Evolutionary conservation across 1,140 invertebrate genomes (phyloP).

Genomic region (Eriocheir sinensis): DNA sequence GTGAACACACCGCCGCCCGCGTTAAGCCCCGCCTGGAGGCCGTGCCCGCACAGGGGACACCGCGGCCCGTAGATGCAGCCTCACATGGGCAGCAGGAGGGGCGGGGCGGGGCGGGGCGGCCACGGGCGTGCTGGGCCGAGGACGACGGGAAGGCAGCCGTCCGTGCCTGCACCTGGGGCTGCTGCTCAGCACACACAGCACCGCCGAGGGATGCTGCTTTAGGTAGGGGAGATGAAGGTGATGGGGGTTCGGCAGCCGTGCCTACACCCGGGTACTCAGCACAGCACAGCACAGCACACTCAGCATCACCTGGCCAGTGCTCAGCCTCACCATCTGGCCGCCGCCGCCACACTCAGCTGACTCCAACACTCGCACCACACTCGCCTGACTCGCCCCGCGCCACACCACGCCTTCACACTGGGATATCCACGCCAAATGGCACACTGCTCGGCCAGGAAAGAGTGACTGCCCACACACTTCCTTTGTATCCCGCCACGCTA

Average conservation of each 20-base stretch:
- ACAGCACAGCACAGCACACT: slow-evolving; percentile 60
- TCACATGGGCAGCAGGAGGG: slow-evolving; percentile 51
- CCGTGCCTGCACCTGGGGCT: too few species aligned
- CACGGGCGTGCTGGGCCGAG: too few species aligned
- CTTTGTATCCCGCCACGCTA: slow-evolving; percentile 73
- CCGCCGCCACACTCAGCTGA: neutral
- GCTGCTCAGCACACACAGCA: too few species aligned
- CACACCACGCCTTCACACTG: neutral
- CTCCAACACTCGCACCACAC: slow-evolving; percentile 22
- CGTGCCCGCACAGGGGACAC: neutral
- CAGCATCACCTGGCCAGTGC: neutral
- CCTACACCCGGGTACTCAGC: too few species aligned
- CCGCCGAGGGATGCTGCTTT: too few species aligned
- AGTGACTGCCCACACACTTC: slow-evolving; percentile 64
- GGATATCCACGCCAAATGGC: neutral
- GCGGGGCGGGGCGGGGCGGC: too few species aligned
- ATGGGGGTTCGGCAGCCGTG: too few species aligned
- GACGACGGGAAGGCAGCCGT: too few species aligned
- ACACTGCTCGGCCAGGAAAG: neutral
- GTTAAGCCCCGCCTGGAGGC: neutral
- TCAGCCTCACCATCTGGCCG: neutral
- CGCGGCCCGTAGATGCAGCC: neutral
- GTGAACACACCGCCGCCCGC: slow-evolving; percentile 54
- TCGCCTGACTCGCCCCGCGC: neutral
- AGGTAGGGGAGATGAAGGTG: too few species aligned